These are phyloP conservation scores for Cordilura impudica DNA, from an alignment of 2,888 invertebrate genomes.

Conservation along the genomic window DNA sequence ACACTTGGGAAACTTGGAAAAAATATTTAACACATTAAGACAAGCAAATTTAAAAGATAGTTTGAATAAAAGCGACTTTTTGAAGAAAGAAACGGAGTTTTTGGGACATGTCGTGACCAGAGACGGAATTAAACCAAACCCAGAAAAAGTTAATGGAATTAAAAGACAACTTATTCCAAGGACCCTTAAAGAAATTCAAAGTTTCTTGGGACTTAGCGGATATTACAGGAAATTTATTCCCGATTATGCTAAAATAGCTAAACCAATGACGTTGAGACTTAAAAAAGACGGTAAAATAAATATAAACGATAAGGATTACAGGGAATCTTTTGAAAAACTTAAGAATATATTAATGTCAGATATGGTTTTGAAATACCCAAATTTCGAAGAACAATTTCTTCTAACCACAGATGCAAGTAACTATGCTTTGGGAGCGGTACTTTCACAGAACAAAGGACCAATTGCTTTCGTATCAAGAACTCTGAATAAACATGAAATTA, in stretches of 20 bases:
- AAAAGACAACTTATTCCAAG: background rate
- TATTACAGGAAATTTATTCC: conserved; percentile 19
- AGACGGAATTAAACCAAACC: conserved; percentile 10
- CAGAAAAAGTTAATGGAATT: conserved; percentile 19
- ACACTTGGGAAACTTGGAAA: background rate
- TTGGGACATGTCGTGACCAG: background rate
- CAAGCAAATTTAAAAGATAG: too few species aligned
- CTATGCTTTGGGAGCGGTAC: conserved; percentile 9
- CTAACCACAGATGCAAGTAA: too few species aligned
- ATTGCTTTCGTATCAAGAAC: too few species aligned
- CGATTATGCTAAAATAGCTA: conserved; percentile 28
- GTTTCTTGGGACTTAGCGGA: conserved; percentile 31
- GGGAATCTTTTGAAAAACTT: conserved; percentile 21
- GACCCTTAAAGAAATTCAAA: conserved; percentile 37
- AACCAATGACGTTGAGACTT: conserved; percentile 15
- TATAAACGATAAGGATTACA: background rate
- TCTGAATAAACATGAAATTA: too few species aligned
- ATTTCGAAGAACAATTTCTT: conserved; percentile 16
- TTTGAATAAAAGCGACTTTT: background rate
- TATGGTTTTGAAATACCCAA: background rate
- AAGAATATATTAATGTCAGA: conserved; percentile 7
- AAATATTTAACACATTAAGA: too few species aligned
- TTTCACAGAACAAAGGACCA: background rate
- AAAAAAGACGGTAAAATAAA: conserved; percentile 14
- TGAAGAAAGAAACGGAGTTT: too few species aligned